A percentile compares a stretch with the other conserved stretches of the same genome.
Conservation (phyloP, 2,888 invertebrate species). For the Fabriciana adippe region DNA sequence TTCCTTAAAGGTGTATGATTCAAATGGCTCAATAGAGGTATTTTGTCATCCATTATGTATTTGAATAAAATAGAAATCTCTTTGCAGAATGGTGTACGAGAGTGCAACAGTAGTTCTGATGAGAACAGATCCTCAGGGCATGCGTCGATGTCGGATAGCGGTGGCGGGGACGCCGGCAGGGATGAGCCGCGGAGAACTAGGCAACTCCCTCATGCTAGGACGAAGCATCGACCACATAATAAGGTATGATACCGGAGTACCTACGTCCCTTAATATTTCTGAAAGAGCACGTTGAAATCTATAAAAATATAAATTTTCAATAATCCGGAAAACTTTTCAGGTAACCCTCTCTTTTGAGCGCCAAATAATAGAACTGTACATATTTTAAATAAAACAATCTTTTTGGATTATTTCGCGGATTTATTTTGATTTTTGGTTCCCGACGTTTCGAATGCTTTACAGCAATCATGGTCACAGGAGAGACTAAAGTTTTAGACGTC, state of each 20-base stretch:
- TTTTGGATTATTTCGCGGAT: no score
- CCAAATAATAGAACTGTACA: no score
- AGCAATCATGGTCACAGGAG: no score
- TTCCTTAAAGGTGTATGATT: not conserved
- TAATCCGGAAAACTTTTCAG: no score
- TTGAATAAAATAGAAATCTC: no score
- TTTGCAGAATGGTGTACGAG: slow-evolving; percentile 83
- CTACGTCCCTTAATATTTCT: no score
- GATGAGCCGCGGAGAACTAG: slow-evolving; percentile 83
- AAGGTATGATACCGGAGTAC: slow-evolving; percentile 56
- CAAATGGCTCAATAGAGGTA: not conserved
- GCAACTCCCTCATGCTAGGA: slow-evolving; percentile 84
- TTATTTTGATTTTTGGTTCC: no score
- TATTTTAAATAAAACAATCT: no score
- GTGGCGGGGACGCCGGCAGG: slow-evolving; percentile 79
- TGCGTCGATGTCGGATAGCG: slow-evolving; percentile 96
- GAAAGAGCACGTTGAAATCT: not conserved
- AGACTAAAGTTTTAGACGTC: no score
- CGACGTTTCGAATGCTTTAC: no score
- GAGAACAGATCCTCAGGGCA: slow-evolving; percentile 96
- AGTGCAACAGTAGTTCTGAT: slow-evolving; percentile 92
- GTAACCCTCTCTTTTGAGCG: no score
- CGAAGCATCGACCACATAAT: slow-evolving; percentile 84
- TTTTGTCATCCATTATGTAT: no score
- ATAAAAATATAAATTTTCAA: not conserved